phyloP scores from a whole-genome alignment of 2,888 invertebrate genomes.

The Drosophila koepferae region DNA sequence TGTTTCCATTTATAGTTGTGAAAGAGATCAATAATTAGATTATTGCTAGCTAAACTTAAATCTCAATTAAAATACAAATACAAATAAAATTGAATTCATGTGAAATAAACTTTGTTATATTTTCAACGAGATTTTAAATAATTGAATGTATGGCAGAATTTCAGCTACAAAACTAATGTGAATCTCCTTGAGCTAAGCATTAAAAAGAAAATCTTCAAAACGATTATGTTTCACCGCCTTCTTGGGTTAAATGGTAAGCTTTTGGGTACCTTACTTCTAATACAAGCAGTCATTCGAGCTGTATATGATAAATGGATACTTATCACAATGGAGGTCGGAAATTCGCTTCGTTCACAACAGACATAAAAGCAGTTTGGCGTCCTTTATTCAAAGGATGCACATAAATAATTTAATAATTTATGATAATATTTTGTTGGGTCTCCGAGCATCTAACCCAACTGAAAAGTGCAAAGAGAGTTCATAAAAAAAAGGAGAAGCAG shows the following conservation, averaged over 20 bases:
- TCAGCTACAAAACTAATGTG: background rate
- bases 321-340: constrained; percentile 34
- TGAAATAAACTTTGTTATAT: constrained; percentile 23
- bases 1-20: constrained; percentile 76
- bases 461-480: constrained; percentile 28
- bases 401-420: constrained; percentile 76
- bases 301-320: constrained; percentile 32
- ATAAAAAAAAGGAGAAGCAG: constrained; percentile 52
- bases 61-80: constrained; percentile 14
- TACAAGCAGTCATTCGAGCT: constrained; percentile 16
- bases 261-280: constrained; percentile 3
- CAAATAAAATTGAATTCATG: constrained; percentile 55
- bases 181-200: background rate
- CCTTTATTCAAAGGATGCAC: constrained; percentile 45
- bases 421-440: constrained; percentile 56
- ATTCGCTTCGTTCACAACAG: constrained; percentile 22
- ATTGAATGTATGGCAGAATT: background rate
- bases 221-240: background rate
- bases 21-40: constrained; percentile 81
- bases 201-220: background rate
- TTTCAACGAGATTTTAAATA: background rate
- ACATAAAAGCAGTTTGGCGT: constrained; percentile 20
- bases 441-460: constrained; percentile 14
- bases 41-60: constrained; percentile 60
- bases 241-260: background rate